Percentiles rank a stretch among this genome's conserved stretches.
phyloP scores from a whole-genome alignment of 2,113 vertebrate genomes.

The Mastomys natalensis region DNA sequence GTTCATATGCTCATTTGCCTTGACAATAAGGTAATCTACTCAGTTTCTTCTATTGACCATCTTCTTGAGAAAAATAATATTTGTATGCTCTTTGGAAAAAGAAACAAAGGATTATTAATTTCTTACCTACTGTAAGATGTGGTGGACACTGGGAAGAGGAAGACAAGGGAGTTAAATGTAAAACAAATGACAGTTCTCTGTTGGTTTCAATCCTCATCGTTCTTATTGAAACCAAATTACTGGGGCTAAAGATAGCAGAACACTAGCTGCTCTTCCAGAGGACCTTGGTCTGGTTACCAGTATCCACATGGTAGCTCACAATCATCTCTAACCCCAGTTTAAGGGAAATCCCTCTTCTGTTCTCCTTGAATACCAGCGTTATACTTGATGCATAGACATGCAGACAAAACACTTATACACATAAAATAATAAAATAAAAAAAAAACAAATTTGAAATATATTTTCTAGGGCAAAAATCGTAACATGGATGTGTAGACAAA shows the following conservation, averaged over 20 bases:
- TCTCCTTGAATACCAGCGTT: neutral
- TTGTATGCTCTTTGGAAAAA: neutral
- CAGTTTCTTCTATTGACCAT: neutral
- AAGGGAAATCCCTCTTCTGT: neutral
- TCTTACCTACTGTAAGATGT: neutral
- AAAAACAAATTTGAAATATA: neutral
- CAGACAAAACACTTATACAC: neutral
- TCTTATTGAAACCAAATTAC: constrained; percentile 40
- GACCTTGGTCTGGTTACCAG: neutral
- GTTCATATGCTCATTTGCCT: neutral
- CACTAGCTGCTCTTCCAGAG: neutral
- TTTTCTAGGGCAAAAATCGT: neutral
- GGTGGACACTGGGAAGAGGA: neutral
- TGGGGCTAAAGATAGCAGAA: neutral
- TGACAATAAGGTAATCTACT: neutral
- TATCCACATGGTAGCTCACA: neutral
- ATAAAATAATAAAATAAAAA: neutral
- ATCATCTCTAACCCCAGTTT: neutral
- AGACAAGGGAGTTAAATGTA: neutral
- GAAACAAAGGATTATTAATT: constrained; percentile 5
- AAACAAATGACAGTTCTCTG: neutral
- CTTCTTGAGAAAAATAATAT: constrained; percentile 31
- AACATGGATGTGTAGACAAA: neutral
- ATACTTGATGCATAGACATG: neutral
- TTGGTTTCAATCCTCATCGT: neutral